Evolutionary conservation across 2,113 vertebrate genomes (phyloP).

Genomic region (Ia io): DNA sequence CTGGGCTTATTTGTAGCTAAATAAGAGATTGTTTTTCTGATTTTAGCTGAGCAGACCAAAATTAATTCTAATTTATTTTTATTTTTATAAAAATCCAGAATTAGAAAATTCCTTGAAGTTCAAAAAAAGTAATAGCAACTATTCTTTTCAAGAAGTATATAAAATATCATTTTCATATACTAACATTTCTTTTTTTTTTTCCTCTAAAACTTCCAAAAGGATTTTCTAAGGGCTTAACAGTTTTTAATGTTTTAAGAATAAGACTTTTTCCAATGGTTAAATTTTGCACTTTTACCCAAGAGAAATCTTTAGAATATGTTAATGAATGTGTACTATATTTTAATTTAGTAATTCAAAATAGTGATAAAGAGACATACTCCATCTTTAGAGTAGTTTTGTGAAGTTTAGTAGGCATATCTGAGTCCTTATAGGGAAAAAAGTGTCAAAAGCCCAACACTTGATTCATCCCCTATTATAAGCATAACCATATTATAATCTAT

Average conservation of each 20-base stretch:
- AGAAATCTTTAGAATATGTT: neutral
- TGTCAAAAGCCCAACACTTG: neutral
- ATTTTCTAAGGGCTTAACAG: conserved; percentile 18
- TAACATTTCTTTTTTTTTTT: neutral
- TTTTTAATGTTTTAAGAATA: conserved; percentile 9
- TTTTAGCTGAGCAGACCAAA: neutral
- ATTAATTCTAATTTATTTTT: neutral
- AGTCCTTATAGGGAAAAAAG: neutral
- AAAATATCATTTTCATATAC: conserved; percentile 8
- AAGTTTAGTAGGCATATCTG: neutral
- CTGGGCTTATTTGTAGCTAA: neutral
- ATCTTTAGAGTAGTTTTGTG: neutral
- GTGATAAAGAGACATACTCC: neutral
- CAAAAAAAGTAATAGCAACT: neutral
- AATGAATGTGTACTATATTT: neutral
- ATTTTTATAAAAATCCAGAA: neutral
- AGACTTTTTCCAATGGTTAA: neutral
- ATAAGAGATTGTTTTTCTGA: neutral
- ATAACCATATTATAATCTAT: neutral
- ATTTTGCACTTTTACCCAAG: neutral
- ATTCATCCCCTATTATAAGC: neutral
- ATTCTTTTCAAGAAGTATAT: conserved; percentile 8
- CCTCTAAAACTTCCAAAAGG: neutral
- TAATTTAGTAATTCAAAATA: conserved; percentile 27
- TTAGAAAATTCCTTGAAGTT: neutral